These are phyloP conservation scores for Clinocottus analis DNA, from an alignment of 2,113 vertebrate genomes.

Conservation along the genomic window DNA sequence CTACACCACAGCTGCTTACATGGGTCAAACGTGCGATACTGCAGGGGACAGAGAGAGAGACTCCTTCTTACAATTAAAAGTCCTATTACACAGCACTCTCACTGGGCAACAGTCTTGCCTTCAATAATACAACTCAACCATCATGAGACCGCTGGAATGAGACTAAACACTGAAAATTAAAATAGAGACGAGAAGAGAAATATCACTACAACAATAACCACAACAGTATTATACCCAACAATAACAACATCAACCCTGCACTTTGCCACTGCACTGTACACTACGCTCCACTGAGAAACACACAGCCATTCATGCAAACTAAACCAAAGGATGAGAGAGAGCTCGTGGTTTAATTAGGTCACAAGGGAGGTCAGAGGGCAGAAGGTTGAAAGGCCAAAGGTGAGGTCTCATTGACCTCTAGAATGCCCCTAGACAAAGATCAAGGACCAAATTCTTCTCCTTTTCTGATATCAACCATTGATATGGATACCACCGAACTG, in stretches of 20 bases:
- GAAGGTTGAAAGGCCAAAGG: constrained; percentile 58
- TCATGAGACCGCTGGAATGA: constrained; percentile 55
- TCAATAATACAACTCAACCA: constrained; percentile 29
- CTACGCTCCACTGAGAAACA: constrained; percentile 72
- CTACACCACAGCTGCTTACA: constrained; percentile 99
- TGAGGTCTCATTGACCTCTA: constrained; percentile 54
- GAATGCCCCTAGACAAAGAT: constrained; percentile 49
- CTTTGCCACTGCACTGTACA: constrained; percentile 67
- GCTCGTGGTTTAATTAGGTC: constrained; percentile 56
- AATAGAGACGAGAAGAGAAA: constrained; percentile 64
- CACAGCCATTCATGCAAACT: constrained; percentile 84
- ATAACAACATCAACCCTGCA: constrained; percentile 62
- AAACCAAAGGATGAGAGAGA: constrained; percentile 73
- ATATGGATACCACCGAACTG: constrained; percentile 58
- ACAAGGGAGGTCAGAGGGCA: constrained; percentile 63
- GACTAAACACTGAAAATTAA: constrained; percentile 57
- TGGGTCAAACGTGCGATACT: constrained; percentile 97
- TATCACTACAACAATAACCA: constrained; percentile 64
- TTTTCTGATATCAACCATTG: constrained; percentile 54
- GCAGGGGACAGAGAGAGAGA: constrained; percentile 69
- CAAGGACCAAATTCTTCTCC: constrained; percentile 52
- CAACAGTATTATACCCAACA: constrained; percentile 57
- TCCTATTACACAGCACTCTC: neutral
- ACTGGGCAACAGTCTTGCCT: constrained; percentile 26
- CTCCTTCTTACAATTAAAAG: constrained; percentile 39